These are phyloP conservation scores for Erpetoichthys calabaricus DNA, from an alignment of 2,797 vertebrate genomes.

Conservation along the genomic window DNA sequence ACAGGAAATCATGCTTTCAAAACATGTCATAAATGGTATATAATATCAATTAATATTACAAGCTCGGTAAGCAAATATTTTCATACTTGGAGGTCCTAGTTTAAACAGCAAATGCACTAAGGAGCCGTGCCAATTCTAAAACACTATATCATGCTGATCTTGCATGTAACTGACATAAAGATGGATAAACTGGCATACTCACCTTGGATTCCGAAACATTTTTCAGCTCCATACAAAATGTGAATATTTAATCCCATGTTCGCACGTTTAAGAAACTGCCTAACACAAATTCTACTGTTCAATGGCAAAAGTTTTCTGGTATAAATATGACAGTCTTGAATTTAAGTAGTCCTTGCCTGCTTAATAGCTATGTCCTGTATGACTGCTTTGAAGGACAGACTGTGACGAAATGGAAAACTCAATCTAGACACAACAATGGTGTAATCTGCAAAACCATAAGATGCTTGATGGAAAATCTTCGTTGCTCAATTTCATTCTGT, in stretches of 20 bases:
- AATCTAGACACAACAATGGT: slow-evolving; percentile 12
- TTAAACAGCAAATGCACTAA: neutral
- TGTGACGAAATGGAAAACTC: slow-evolving; percentile 15
- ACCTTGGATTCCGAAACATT: slow-evolving; percentile 11
- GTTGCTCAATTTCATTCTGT: slow-evolving; percentile 12
- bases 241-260: neutral
- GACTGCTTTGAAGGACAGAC: neutral
- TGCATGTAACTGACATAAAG: too few relatives aligned
- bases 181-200: neutral
- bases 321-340: slow-evolving; percentile 4
- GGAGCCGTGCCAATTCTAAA: too few relatives aligned
- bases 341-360: slow-evolving; percentile 5
- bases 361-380: slow-evolving; percentile 4
- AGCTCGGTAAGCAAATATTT: too few relatives aligned
- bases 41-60: too few relatives aligned
- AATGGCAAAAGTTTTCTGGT: neutral
- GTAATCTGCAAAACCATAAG: slow-evolving; percentile 19
- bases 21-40: too few relatives aligned
- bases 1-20: too few relatives aligned
- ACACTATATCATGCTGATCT: too few relatives aligned
- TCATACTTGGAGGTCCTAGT: too few relatives aligned
- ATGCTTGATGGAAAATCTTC: slow-evolving; percentile 22
- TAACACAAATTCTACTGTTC: too few relatives aligned
- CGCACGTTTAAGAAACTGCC: neutral
- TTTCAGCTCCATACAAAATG: slow-evolving; percentile 7